Evolutionary conservation across 1,140 invertebrate genomes (phyloP).

Genomic region (Carposina sasakii): DNA sequence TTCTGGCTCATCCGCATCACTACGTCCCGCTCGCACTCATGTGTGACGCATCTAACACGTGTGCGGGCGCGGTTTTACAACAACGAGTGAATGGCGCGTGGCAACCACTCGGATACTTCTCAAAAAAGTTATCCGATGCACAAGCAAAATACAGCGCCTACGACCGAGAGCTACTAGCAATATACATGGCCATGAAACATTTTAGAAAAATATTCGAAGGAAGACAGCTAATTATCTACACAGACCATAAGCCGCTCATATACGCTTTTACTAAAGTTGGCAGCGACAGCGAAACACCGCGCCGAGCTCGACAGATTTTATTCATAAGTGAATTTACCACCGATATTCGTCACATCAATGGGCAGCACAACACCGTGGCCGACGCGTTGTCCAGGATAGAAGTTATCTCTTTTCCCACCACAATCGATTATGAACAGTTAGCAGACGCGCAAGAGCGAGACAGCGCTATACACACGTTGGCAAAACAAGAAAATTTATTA

Average conservation of each 20-base stretch:
- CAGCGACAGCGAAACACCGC: not conserved
- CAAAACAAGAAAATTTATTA: conserved; percentile 26
- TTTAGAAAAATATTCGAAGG: conserved; percentile 30
- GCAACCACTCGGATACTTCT: too few relatives aligned
- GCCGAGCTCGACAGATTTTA: not conserved
- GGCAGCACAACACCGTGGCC: conserved; percentile 7
- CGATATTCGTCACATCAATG: not conserved
- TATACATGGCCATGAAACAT: conserved; percentile 31
- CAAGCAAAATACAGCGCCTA: too few relatives aligned
- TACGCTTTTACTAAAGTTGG: conserved; percentile 23
- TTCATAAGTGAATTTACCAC: conserved; percentile 10
- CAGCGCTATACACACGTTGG: not conserved
- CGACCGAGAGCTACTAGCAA: conserved; percentile 29
- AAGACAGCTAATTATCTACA: conserved; percentile 29
- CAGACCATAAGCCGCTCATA: conserved; percentile 43
- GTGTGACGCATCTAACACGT: too few relatives aligned
- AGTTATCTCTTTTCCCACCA: not conserved
- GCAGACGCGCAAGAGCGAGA: not conserved
- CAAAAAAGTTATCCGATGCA: too few relatives aligned
- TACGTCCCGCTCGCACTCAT: too few relatives aligned
- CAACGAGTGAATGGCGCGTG: too few relatives aligned
- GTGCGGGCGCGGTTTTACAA: too few relatives aligned
- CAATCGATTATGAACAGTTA: conserved; percentile 12
- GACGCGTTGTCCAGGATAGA: conserved; percentile 25
- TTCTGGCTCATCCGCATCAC: not conserved